Evolutionary conservation across 2,888 invertebrate genomes (phyloP), one percentile per base, ranked within the genome.

Genomic region (Eupithecia abbreviata): DNA sequence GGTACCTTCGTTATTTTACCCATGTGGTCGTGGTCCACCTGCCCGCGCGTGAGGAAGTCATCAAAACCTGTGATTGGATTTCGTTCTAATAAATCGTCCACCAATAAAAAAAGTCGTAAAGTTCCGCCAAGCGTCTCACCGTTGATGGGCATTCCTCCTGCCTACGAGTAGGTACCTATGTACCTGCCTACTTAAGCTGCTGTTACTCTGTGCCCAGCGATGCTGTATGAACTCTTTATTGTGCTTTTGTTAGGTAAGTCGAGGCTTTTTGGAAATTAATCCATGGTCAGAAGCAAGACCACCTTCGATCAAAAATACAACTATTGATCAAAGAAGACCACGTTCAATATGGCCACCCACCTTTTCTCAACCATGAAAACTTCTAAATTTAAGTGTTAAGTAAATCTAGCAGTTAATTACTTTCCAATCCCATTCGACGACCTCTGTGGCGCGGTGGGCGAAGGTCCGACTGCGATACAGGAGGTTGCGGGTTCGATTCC

Each of bases 201-300:
- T n/a, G 30, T 30, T 62, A 62, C 30, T 30, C 18, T 62, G 10
- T 12, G 12, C 30, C 10, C 62, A 62, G 62, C 62, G 18, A 62
- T 62, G 62, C 62, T 62, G 62, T 12, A 62, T 30, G 62, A 62
- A 62, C 62, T 62, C 30, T 62, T 62, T 12, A 62, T 62, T 30
- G 62, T 62, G 30, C 62, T 62, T 62, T 62, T 62, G 62, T 30
- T 62, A 62, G 9, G 62, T 62, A 62, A 62, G 62, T 62, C 10
- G 12, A 12, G 30, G 30, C 30, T 30, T 62, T 58, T 62, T 58
- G n/a, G 18, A 18, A 58, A n/a, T n/a, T 55, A 2, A 51, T 51
- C 45, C 7, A 9, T 0, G 45, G 45, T 45, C 45, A 45, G 6
- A 9, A 7, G 6, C 45, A 9, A 45, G 9, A 45, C 45, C 45